A percentile compares a stretch with the other conserved stretches of the same genome.
These are phyloP conservation scores for Chaetodon auriga DNA, from an alignment of 2,113 vertebrate genomes.

Conservation along the genomic window DNA sequence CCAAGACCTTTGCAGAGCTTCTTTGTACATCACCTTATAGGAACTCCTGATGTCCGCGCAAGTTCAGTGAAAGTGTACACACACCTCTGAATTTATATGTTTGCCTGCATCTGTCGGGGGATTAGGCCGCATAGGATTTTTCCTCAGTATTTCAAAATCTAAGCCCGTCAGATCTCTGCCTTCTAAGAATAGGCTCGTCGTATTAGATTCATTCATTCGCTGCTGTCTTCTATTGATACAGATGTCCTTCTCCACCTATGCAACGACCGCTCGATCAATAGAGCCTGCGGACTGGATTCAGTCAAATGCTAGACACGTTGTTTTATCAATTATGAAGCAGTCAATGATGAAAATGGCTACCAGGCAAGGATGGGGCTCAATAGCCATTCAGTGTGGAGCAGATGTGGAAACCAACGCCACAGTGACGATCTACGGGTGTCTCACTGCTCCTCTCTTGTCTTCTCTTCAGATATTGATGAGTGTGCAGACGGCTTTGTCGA, in stretches of 20 bases:
- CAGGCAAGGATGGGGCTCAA: constrained; percentile 45
- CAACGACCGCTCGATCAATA: constrained; percentile 65
- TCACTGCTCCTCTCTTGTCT: background rate
- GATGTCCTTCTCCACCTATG: constrained; percentile 42
- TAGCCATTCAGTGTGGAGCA: constrained; percentile 9
- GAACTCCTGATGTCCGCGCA: background rate
- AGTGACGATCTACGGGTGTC: constrained; percentile 1
- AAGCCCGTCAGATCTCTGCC: background rate
- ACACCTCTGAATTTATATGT: constrained; percentile 1
- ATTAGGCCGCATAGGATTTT: background rate
- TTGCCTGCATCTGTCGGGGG: constrained; percentile 8
- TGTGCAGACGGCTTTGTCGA: constrained; percentile 95
- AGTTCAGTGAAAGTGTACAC: constrained; percentile 14
- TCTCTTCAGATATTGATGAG: constrained; percentile 93
- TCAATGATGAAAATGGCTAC: constrained; percentile 44
- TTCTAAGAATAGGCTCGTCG: constrained; percentile 45
- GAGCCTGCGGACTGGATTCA: constrained; percentile 40
- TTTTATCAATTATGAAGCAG: constrained; percentile 68
- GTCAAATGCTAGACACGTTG: constrained; percentile 30
- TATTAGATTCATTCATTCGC: constrained; percentile 49
- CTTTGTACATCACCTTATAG: constrained; percentile 11
- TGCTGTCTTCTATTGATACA: constrained; percentile 59
- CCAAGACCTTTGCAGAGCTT: constrained; percentile 40
- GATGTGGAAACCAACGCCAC: constrained; percentile 28
- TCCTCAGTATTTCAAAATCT: constrained; percentile 3